phyloP scores from a whole-genome alignment of 2,797 vertebrate genomes.

The Morus bassanus region DNA sequence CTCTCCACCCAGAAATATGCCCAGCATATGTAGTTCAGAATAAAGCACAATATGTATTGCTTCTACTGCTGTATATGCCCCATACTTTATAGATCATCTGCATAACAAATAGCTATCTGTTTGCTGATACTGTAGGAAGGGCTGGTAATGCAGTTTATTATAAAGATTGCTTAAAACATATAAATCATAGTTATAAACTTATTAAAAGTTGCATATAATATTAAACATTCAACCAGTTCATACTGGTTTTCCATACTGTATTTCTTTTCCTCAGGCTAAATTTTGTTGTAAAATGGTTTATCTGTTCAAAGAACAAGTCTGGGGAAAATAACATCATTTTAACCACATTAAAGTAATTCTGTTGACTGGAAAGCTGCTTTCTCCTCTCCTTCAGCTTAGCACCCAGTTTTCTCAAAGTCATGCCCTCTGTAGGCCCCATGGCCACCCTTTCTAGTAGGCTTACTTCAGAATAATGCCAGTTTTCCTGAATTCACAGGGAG shows the following conservation, averaged over 20 bases:
- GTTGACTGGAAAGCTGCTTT: background rate
- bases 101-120: background rate
- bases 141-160: background rate
- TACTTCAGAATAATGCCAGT: background rate
- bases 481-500: background rate
- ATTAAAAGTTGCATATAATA: background rate
- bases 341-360: background rate
- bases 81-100: background rate
- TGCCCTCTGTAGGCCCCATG: background rate
- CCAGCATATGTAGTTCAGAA: background rate
- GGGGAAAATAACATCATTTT: background rate
- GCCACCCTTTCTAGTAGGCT: background rate
- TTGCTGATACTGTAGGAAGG: background rate
- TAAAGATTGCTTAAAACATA: background rate
- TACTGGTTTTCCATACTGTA: background rate
- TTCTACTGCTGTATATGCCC: background rate
- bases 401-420: background rate
- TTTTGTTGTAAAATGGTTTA: background rate
- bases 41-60: background rate
- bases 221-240: background rate
- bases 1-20: background rate
- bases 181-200: background rate
- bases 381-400: background rate
- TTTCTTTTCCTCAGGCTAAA: background rate
- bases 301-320: background rate